These are phyloP conservation scores for Porites cylindrica DNA, from an alignment of 92 coral and sea anemone genomes.

Conservation along the genomic window DNA sequence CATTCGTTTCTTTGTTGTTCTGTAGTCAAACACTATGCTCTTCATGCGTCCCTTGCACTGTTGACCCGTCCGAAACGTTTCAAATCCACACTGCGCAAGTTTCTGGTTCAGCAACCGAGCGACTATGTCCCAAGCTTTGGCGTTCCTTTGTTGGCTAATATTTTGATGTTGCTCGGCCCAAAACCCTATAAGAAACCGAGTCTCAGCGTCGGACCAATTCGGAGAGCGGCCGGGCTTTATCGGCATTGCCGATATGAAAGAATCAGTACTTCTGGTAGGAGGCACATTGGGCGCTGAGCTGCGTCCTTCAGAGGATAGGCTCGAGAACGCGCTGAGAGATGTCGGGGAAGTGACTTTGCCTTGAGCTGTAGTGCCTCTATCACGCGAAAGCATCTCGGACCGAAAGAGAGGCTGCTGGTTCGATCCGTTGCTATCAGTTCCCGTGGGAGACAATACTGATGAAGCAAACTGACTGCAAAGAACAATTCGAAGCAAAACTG, in stretches of 20 bases:
- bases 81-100: constrained; percentile 61
- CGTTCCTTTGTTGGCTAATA: constrained; percentile 65
- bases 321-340: constrained; percentile 26
- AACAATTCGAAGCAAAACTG: neutral
- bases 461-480: constrained; percentile 37
- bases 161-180: constrained; percentile 64
- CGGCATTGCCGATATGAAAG: constrained; percentile 35
- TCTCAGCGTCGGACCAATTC: constrained; percentile 72
- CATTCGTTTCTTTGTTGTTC: constrained; percentile 43
- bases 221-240: constrained; percentile 56
- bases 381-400: constrained; percentile 10
- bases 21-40: constrained; percentile 60
- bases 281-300: neutral
- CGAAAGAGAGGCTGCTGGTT: constrained; percentile 18
- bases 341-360: constrained; percentile 2
- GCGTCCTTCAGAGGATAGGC: constrained; percentile 27
- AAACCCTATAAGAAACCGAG: constrained; percentile 55
- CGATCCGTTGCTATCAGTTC: constrained; percentile 21
- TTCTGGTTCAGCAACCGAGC: constrained; percentile 60
- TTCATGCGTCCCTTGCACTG: constrained; percentile 75
- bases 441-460: constrained; percentile 18
- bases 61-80: constrained; percentile 63
- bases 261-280: constrained; percentile 2
- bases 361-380: constrained; percentile 5
- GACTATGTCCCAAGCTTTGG: constrained; percentile 61